Percentiles rank a stretch among this genome's conserved stretches.
Evolutionary conservation across 2,797 vertebrate genomes (phyloP).

Genomic region (Chloroceryle inda): DNA sequence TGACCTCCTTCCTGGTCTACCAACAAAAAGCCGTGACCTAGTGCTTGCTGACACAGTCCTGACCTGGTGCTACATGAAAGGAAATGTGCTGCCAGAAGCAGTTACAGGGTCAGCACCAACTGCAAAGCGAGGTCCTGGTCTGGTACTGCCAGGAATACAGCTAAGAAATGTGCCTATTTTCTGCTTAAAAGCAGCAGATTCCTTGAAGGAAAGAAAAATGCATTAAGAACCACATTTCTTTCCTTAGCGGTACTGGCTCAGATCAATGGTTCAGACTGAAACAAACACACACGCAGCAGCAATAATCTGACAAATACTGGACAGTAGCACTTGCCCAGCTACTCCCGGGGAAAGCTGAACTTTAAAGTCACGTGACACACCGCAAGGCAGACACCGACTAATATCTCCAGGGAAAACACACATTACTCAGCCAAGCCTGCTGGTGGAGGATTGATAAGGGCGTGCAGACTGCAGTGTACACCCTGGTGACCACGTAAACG

Average conservation of each 20-base stretch:
- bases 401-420: not conserved
- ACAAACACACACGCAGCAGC: not conserved
- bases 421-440: not conserved
- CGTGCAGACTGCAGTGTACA: not conserved
- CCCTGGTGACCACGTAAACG: not conserved
- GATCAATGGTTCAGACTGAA: not conserved
- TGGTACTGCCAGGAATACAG: not conserved
- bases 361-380: not conserved
- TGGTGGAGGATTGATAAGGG: not conserved
- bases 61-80: not conserved
- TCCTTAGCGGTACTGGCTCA: not conserved
- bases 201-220: not conserved
- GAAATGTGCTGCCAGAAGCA: not conserved
- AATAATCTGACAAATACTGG: not conserved
- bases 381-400: not conserved
- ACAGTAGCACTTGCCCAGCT: not conserved
- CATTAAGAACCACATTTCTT: not conserved
- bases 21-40: not conserved
- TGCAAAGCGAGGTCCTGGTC: not conserved
- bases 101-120: not conserved
- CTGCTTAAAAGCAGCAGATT: not conserved
- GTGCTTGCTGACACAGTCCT: not conserved
- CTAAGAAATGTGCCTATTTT: not conserved
- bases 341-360: not conserved
- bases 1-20: not conserved